phyloP scores from a whole-genome alignment of 2,888 invertebrate genomes.

The Anorthoa munda region DNA sequence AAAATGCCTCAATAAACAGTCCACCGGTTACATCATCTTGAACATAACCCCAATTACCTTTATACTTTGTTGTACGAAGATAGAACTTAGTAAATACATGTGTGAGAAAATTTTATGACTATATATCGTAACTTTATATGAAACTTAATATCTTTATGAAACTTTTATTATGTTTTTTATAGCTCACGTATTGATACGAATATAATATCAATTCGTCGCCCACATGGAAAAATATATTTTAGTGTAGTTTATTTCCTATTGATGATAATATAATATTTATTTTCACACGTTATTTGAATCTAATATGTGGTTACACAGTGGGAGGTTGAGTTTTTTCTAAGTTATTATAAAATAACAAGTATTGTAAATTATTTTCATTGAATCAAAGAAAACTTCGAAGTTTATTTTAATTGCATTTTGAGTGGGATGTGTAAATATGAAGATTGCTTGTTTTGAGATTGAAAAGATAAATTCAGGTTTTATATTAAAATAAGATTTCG shows the following conservation, averaged over 20 bases:
- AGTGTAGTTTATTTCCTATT: constrained; percentile 15
- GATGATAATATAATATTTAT: constrained; percentile 43
- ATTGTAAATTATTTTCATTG: constrained; percentile 18
- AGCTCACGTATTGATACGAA: constrained; percentile 19
- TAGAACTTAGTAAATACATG: neutral
- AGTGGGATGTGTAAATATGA: constrained; percentile 1
- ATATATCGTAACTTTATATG: constrained; percentile 26
- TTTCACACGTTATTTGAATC: constrained; percentile 46
- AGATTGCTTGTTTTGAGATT: constrained; percentile 11
- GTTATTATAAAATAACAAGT: constrained; percentile 18
- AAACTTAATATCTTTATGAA: constrained; percentile 28
- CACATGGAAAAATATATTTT: constrained; percentile 12
- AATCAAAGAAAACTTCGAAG: neutral
- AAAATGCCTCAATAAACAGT: neutral
- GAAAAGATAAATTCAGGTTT: constrained; percentile 3
- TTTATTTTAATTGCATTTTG: constrained; percentile 17
- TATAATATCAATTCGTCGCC: constrained; percentile 12
- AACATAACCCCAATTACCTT: neutral
- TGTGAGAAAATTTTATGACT: constrained; percentile 33
- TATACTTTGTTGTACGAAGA: constrained; percentile 9
- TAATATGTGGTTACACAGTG: constrained; percentile 15
- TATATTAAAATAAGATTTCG: neutral
- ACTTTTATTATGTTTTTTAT: constrained; percentile 59
- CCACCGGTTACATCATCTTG: neutral
- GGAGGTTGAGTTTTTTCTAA: constrained; percentile 28